phyloP scores from a whole-genome alignment of 2,113 vertebrate species.

The Catagonus wagneri region DNA sequence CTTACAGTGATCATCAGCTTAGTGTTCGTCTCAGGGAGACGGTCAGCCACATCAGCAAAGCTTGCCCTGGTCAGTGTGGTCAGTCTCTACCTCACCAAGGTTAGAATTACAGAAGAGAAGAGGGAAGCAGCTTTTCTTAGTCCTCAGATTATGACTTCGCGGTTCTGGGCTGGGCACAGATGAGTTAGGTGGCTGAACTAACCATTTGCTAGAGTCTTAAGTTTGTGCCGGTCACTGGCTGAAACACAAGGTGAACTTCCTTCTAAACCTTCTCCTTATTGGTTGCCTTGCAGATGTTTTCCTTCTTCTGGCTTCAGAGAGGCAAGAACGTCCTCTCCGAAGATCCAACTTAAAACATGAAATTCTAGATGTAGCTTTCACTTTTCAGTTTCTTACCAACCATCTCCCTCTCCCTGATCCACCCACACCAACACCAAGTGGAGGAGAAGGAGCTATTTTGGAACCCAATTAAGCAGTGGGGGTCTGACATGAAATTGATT shows the following conservation, averaged over 20 bases:
- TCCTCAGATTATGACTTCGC: neutral
- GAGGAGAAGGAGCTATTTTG: neutral
- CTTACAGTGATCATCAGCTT: neutral
- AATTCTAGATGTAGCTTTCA: neutral
- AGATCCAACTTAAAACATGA: neutral
- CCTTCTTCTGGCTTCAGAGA: neutral
- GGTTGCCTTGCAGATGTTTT: neutral
- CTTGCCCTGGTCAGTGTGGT: neutral
- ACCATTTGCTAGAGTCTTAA: neutral
- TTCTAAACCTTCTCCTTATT: neutral
- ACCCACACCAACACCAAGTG: neutral
- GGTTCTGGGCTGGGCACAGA: neutral
- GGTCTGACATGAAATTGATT: neutral
- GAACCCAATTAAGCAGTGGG: neutral
- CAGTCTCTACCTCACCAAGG: neutral
- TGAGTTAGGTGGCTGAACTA: neutral
- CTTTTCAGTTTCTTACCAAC: neutral
- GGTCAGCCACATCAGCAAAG: neutral
- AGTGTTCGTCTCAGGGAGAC: neutral
- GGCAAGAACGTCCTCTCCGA: neutral
- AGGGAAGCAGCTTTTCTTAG: neutral
- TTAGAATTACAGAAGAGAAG: neutral
- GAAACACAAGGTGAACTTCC: neutral
- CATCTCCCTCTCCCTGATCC: neutral
- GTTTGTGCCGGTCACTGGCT: neutral